Evolutionary conservation across 1,140 invertebrate species (phyloP).

Genomic region (Heterodera schachtii): DNA sequence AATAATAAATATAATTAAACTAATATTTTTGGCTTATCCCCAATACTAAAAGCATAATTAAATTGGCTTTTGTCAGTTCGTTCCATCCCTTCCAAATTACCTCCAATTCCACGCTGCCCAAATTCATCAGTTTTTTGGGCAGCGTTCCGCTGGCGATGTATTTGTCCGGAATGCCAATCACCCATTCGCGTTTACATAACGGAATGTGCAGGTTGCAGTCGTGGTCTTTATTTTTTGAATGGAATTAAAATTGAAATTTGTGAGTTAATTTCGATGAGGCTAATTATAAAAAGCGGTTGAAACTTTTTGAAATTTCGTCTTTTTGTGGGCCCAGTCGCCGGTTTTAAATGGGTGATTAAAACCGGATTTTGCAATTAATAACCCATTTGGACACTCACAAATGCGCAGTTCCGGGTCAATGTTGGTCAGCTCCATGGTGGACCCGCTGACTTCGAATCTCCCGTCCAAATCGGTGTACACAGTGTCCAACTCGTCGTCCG

Average conservation of each 20-base stretch:
- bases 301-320: too few species aligned
- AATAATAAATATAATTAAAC: too few species aligned
- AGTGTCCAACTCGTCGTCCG: constrained; percentile 59
- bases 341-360: too few species aligned
- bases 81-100: constrained; percentile 8
- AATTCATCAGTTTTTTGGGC: constrained; percentile 38
- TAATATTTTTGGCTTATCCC: too few species aligned
- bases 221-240: constrained; percentile 44
- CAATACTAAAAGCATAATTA: too few species aligned
- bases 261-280: too few species aligned
- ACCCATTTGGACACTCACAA: constrained; percentile 1
- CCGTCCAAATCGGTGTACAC: constrained; percentile 54
- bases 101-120: constrained; percentile 49
- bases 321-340: too few species aligned
- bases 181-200: constrained; percentile 64
- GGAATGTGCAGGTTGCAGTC: constrained; percentile 60
- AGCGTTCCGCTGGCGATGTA: constrained; percentile 56
- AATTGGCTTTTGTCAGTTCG: background rate
- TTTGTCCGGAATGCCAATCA: constrained; percentile 63
- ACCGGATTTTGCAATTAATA: background rate
- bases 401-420: constrained; percentile 55
- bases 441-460: constrained; percentile 46
- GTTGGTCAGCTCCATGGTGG: constrained; percentile 60
- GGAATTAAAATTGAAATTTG: background rate
- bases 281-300: too few species aligned